Percentiles rank a stretch among this genome's conserved stretches.
Conservation (phyloP, 92 coral and sea anemone genomes). For the Epizoanthus rinbou region DNA sequence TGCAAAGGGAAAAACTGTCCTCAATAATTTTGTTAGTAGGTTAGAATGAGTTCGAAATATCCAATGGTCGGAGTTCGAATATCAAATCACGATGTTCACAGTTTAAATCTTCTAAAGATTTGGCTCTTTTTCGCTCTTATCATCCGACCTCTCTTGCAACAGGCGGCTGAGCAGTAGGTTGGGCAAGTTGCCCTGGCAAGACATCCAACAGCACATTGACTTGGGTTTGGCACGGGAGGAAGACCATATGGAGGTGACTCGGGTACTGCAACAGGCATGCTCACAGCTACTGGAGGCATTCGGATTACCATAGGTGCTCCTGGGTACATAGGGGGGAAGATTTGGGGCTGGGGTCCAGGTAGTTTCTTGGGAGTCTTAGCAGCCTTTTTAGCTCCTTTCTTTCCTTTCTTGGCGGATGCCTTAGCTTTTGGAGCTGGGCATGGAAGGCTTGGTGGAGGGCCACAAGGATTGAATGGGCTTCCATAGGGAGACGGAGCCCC, state of each 20-base stretch:
- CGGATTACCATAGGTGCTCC: constrained; percentile 50
- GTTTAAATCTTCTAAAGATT: constrained; percentile 30
- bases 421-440: constrained; percentile 52
- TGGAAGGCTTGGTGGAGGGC: constrained; percentile 19
- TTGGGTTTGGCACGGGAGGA: constrained; percentile 32
- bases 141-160: constrained; percentile 59
- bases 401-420: constrained; percentile 22
- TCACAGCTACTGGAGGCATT: constrained; percentile 37
- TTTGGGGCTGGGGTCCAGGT: constrained; percentile 39
- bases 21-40: background rate
- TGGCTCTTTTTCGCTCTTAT: constrained; percentile 44
- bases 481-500: constrained; percentile 23
- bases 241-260: constrained; percentile 54
- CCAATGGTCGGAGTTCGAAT: background rate
- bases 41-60: background rate
- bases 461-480: constrained; percentile 40
- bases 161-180: constrained; percentile 57
- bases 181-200: constrained; percentile 56
- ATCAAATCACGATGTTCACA: background rate
- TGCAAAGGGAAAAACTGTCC: background rate
- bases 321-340: constrained; percentile 56
- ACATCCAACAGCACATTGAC: constrained; percentile 8
- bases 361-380: constrained; percentile 43
- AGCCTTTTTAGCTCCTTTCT: constrained; percentile 23
- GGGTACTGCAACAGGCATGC: constrained; percentile 31